Percentiles rank a stretch among this genome's conserved stretches.
Conservation (phyloP, 2,888 invertebrate genomes). For the Apotomis capreana region DNA sequence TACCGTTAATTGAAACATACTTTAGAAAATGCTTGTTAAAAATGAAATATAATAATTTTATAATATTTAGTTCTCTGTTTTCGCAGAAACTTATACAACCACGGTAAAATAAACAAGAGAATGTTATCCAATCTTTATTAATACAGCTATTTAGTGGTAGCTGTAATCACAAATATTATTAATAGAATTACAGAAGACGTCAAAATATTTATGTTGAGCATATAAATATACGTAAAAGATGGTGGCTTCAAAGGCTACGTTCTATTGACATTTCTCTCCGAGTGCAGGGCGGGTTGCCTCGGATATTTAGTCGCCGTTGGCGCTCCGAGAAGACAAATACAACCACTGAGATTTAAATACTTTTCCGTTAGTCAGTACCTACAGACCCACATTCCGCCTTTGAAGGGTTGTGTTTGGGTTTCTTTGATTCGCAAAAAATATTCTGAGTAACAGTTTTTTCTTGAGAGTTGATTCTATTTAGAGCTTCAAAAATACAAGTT, state of each 20-base stretch:
- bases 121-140: background rate
- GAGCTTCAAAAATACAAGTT: background rate
- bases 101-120: background rate
- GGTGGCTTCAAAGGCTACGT: conserved; percentile 71
- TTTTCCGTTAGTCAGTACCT: conserved; percentile 60
- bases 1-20: no score
- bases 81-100: no score
- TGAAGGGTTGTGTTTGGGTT: conserved; percentile 54
- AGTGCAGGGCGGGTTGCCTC: conserved; percentile 64
- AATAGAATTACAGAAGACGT: conserved; percentile 44
- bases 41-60: no score
- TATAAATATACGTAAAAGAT: conserved; percentile 59
- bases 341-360: conserved; percentile 75
- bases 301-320: conserved; percentile 76
- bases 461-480: background rate
- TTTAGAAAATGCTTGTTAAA: no score
- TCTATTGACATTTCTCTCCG: conserved; percentile 75
- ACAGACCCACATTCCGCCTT: conserved; percentile 55
- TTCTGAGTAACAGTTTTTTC: background rate
- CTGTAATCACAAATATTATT: background rate
- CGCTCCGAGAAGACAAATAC: conserved; percentile 75
- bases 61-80: no score
- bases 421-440: conserved; percentile 37
- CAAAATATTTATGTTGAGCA: conserved; percentile 58
- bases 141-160: background rate